Conservation (phyloP, 2,888 invertebrate genomes). For the Andrena dorsata region DNA sequence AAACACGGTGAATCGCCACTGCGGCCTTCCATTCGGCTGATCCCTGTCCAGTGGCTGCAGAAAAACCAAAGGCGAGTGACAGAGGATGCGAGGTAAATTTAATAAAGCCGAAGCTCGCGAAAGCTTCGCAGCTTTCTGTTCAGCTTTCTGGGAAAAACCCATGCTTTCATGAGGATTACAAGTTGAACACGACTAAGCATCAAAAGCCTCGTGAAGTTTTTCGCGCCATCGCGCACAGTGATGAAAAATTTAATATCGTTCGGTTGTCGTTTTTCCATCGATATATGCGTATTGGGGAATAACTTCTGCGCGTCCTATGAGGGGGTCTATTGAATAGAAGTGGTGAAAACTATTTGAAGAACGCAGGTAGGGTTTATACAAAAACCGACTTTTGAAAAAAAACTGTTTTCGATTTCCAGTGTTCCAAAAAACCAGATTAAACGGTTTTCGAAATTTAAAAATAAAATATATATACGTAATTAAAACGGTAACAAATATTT, state of each 20-base stretch:
- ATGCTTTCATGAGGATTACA: not conserved
- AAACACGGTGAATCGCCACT: constrained; percentile 98
- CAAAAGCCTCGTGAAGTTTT: not conserved
- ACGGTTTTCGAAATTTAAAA: no score
- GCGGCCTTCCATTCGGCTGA: constrained; percentile 97
- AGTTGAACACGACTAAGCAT: not conserved
- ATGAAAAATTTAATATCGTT: not conserved
- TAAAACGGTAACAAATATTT: no score
- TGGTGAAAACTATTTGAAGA: no score
- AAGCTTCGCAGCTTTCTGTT: not conserved
- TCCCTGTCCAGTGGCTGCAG: constrained; percentile 96
- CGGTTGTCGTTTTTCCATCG: not conserved
- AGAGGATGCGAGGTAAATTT: constrained; percentile 23
- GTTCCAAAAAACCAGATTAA: no score
- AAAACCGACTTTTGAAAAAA: not conserved
- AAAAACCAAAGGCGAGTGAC: constrained; percentile 25
- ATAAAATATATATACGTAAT: no score
- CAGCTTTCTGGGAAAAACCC: not conserved
- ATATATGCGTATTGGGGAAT: not conserved
- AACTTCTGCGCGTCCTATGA: not conserved
- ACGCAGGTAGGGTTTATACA: no score
- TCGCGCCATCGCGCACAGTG: not conserved
- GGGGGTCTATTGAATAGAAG: no score
- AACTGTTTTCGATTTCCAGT: not conserved
- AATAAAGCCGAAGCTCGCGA: constrained; percentile 22